Evolutionary conservation across 2,797 vertebrate genomes (phyloP).

Genomic region (Acanthornis magna): DNA sequence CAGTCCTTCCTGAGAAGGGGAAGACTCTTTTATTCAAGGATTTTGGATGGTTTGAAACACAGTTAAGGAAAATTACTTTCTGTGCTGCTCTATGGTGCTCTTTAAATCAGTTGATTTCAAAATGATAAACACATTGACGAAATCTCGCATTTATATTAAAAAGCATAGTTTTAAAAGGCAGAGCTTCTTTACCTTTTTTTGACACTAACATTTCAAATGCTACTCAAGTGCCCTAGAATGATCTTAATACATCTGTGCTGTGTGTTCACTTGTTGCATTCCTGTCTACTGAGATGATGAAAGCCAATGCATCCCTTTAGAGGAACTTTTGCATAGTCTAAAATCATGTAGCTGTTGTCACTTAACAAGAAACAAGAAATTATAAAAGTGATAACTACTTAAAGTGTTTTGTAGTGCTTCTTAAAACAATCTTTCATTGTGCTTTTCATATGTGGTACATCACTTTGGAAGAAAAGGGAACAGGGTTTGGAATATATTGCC

Average conservation of each 20-base stretch:
- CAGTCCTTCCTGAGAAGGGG: neutral
- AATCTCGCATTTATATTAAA: neutral
- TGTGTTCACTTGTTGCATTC: neutral
- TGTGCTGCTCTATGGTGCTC: neutral
- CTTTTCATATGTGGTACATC: rapidly evolving
- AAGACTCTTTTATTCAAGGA: neutral
- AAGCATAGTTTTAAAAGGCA: neutral
- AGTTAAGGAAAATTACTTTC: neutral
- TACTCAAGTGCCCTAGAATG: neutral
- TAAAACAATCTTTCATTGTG: neutral
- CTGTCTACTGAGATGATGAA: neutral
- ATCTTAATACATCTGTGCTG: neutral
- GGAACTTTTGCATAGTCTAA: neutral
- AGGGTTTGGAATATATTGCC: neutral
- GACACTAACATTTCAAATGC: neutral
- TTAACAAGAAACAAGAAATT: neutral
- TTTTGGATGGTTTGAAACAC: neutral
- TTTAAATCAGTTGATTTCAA: neutral
- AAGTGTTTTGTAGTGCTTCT: neutral
- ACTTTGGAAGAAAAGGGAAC: neutral
- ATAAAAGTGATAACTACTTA: neutral
- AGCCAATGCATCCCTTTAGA: neutral
- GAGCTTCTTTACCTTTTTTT: neutral
- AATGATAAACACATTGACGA: neutral
- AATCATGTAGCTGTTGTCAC: neutral